A percentile compares a stretch with the other conserved stretches of the same genome.
These are phyloP conservation scores for Polypedilum vanderplanki DNA, from an alignment of 1,140 invertebrate genomes.

Conservation along the genomic window DNA sequence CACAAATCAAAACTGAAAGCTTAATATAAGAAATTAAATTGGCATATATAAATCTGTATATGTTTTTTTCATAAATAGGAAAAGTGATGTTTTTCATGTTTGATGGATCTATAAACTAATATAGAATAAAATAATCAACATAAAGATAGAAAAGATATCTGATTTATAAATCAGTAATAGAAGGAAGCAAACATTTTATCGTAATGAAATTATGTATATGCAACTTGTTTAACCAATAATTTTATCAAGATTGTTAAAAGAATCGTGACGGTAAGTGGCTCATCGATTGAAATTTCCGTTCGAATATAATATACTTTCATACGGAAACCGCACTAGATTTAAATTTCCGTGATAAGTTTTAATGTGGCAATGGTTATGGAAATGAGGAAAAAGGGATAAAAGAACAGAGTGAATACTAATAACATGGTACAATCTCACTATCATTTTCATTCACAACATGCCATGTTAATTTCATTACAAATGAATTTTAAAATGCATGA, in stretches of 20 bases:
- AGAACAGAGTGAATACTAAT: neutral
- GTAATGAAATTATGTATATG: no score
- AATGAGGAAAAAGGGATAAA: neutral
- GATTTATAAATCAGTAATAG: no score
- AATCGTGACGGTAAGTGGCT: constrained; percentile 3
- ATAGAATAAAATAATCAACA: no score
- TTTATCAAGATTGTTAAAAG: no score
- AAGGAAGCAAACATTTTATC: no score
- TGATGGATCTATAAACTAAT: no score
- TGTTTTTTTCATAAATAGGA: neutral
- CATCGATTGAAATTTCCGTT: constrained; percentile 12
- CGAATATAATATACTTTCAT: neutral
- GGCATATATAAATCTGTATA: no score
- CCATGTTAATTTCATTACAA: neutral
- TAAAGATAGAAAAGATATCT: no score
- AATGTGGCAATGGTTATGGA: neutral
- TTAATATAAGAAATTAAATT: neutral
- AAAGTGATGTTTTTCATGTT: no score
- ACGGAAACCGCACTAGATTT: neutral
- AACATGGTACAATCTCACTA: neutral
- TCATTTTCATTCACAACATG: neutral
- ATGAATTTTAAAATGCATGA: no score
- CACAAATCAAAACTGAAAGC: neutral
- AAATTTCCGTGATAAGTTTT: neutral
- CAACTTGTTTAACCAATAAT: no score